Evolutionary conservation across 2,797 vertebrate genomes (phyloP), one percentile per base, ranked within the genome.

Genomic region (Chelon auratus): DNA sequence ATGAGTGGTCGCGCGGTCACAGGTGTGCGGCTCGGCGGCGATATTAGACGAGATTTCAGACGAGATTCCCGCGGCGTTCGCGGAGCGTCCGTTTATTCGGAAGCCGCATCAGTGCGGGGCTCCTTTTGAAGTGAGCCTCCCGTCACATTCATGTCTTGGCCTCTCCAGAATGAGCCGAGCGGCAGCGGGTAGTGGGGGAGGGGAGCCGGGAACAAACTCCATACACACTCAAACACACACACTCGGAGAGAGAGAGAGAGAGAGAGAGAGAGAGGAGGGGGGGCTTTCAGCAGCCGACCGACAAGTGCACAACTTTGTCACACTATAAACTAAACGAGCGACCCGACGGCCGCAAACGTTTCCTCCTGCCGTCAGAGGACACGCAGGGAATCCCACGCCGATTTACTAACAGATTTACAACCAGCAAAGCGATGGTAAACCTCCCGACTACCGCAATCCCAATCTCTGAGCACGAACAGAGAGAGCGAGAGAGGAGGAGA

Each of bases 231-330:
- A 80, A 68, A 82, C 53, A 71, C 72, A 80, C 70, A 66, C 58
- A 79, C 63, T 72, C 65, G 4, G 30, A 4, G 24, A 26, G 24
- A 26, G 24, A 26, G 24, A 26, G 30, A 33, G 30, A 1, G 30
- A 33, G 30, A 30, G 30, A 4, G 30, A 30, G 30, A 6, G 30
- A 22, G 30, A 8, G 7, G 30, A 33, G 30, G 4, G 30, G 30
- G 94, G 43, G 93, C 94, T 93, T 87, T 90, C 91, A 89, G 90
- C 85, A 89, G 90, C 91, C 85, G 59, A 92, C 90, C 86, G 90
- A 94, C 92, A 93, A 92, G 93, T 92, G 91, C 93, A 91, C 94
- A 95, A 95, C 94, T 95, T 95, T 94, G 91, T 88, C 91, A 86
- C 91, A 92, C 88, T 91, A 81, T 4, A n/a, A 78, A 68, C 54